These are phyloP conservation scores for Drosophila pectinifera DNA, from an alignment of 1,140 invertebrate species.

Conservation along the genomic window DNA sequence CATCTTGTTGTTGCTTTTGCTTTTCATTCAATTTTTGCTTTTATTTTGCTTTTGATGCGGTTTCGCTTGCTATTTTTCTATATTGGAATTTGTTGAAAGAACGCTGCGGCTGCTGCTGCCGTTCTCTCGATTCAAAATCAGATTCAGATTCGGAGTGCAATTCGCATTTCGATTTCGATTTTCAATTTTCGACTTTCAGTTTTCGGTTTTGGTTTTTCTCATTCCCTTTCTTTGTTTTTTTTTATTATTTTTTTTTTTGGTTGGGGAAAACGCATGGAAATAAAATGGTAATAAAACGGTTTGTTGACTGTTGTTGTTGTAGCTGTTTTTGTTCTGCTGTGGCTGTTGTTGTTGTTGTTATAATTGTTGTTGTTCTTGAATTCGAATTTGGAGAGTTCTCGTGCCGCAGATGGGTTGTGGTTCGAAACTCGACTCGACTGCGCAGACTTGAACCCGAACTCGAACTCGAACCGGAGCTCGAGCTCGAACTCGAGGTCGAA, in stretches of 20 bases:
- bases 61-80: slow-evolving; percentile 4
- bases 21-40: slow-evolving; percentile 25
- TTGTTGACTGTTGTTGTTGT: slow-evolving; percentile 47
- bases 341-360: slow-evolving; percentile 36
- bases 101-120: slow-evolving; percentile 14
- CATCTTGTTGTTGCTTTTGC: slow-evolving; percentile 23
- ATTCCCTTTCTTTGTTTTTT: slow-evolving; percentile 18
- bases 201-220: slow-evolving; percentile 21
- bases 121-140: slow-evolving; percentile 32
- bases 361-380: slow-evolving; percentile 41
- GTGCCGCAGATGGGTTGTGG: slow-evolving; percentile 15
- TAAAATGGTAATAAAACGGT: slow-evolving; percentile 60
- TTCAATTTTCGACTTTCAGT: slow-evolving; percentile 10
- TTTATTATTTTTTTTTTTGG: slow-evolving; percentile 14
- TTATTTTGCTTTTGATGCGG: slow-evolving; percentile 28
- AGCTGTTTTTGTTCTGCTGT: slow-evolving; percentile 1
- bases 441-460: slow-evolving; percentile 6
- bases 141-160: slow-evolving; percentile 31
- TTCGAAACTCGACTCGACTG: slow-evolving; percentile 18
- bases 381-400: slow-evolving; percentile 39
- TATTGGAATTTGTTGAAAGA: slow-evolving; percentile 25
- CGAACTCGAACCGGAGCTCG: not conserved
- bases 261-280: slow-evolving; percentile 45
- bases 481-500: slow-evolving; percentile 3
- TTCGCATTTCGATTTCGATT: slow-evolving; percentile 37